Conservation (phyloP, 2,888 invertebrate genomes). For the Notodromas monacha region DNA sequence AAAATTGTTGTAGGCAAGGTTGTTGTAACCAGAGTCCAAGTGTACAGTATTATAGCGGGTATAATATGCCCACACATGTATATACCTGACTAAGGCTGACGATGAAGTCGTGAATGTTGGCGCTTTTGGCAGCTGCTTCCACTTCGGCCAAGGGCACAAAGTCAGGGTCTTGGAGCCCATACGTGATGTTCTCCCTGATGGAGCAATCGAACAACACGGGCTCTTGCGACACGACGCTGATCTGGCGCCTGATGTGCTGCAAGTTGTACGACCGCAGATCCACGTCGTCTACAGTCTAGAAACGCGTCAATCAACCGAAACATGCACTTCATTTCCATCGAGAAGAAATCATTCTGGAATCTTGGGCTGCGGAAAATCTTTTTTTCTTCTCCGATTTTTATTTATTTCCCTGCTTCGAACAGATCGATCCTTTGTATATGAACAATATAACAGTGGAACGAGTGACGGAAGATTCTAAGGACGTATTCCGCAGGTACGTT, state of each 20-base stretch:
- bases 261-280: slow-evolving; percentile 19
- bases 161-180: slow-evolving; percentile 40
- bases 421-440: no score
- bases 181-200: slow-evolving; percentile 63
- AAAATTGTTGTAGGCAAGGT: no score
- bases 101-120: slow-evolving; percentile 61
- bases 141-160: slow-evolving; percentile 33
- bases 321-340: slow-evolving; percentile 1
- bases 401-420: no score
- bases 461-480: no score
- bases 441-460: no score
- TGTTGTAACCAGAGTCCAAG: no score
- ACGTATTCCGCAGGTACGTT: no score
- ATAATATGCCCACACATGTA: no score
- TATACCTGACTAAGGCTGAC: slow-evolving; percentile 28
- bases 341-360: slow-evolving; percentile 8
- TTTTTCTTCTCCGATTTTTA: no score
- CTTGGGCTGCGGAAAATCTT: no score
- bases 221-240: slow-evolving; percentile 75
- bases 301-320: neutral
- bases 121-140: slow-evolving; percentile 38
- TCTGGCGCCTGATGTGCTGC: slow-evolving; percentile 30
- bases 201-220: slow-evolving; percentile 60
- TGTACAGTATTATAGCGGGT: no score
- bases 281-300: neutral